A percentile compares a stretch with the other conserved stretches of the same genome.
Conservation (phyloP, 1,140 invertebrate genomes). For the Pseudomyrmex concolor region DNA sequence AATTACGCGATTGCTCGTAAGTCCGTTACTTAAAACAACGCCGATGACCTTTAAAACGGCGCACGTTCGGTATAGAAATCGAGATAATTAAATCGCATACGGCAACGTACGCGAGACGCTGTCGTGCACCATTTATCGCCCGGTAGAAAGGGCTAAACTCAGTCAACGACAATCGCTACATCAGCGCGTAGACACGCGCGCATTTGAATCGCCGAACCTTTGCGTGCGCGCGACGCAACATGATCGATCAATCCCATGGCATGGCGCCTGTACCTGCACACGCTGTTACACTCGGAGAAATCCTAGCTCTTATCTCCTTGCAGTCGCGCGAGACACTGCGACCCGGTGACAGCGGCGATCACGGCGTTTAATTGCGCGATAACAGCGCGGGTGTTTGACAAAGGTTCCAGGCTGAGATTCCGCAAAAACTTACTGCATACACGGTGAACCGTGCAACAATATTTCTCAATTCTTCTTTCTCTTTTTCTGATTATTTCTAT, state of each 20-base stretch:
- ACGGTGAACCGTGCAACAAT: neutral
- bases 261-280: constrained; percentile 65
- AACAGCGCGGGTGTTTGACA: constrained; percentile 2
- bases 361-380: constrained; percentile 28
- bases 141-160: constrained; percentile 63
- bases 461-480: too few species aligned
- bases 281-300: constrained; percentile 58
- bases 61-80: constrained; percentile 44
- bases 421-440: neutral
- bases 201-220: constrained; percentile 30
- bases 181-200: constrained; percentile 26
- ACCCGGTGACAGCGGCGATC: constrained; percentile 65
- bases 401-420: neutral
- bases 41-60: constrained; percentile 62
- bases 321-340: constrained; percentile 53
- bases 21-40: constrained; percentile 29
- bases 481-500: too few species aligned
- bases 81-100: constrained; percentile 72
- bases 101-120: constrained; percentile 62
- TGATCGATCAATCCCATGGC: constrained; percentile 69
- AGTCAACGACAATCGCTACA: constrained; percentile 54
- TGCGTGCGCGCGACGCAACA: constrained; percentile 52
- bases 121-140: constrained; percentile 61
- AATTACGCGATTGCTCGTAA: neutral
- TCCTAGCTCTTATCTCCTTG: constrained; percentile 53